Percentiles rank a stretch among this genome's conserved stretches.
These are phyloP conservation scores for Dolichallabes microphthalmus DNA, from an alignment of 2,113 vertebrate species.

Conservation along the genomic window DNA sequence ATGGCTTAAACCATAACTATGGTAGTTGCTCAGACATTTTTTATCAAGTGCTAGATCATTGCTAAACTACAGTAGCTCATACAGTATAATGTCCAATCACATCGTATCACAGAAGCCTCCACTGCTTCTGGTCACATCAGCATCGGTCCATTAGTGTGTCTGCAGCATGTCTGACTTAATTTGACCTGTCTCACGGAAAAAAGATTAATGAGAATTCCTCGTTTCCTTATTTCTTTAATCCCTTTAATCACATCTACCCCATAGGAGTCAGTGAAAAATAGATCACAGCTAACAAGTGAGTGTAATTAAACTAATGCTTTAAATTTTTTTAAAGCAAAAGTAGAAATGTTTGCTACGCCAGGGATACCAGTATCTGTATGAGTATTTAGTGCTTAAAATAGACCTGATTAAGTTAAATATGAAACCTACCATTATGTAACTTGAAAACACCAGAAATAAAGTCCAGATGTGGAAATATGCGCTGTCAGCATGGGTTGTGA, in stretches of 20 bases:
- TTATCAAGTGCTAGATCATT: neutral
- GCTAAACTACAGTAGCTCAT: too few relatives aligned
- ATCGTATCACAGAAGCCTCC: neutral
- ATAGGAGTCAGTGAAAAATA: neutral
- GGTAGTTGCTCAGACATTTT: neutral
- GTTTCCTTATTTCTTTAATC: constrained; percentile 15
- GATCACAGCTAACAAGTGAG: neutral
- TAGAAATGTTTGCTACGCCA: neutral
- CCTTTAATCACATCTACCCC: constrained; percentile 10
- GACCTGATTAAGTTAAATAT: neutral
- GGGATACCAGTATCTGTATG: neutral
- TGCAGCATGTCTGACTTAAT: constrained; percentile 4
- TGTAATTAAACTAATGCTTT: neutral
- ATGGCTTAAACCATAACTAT: neutral
- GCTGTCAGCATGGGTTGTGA: neutral
- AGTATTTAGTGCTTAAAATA: neutral
- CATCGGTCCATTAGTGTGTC: neutral
- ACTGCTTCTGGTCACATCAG: neutral
- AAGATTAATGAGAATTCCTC: constrained; percentile 18
- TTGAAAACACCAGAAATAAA: neutral
- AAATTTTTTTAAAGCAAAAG: neutral
- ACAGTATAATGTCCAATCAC: neutral
- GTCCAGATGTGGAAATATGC: neutral
- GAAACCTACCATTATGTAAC: too few relatives aligned
- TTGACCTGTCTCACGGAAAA: neutral